These are phyloP conservation scores for Anorthoa munda DNA, from an alignment of 2,888 invertebrate genomes.

Conservation along the genomic window DNA sequence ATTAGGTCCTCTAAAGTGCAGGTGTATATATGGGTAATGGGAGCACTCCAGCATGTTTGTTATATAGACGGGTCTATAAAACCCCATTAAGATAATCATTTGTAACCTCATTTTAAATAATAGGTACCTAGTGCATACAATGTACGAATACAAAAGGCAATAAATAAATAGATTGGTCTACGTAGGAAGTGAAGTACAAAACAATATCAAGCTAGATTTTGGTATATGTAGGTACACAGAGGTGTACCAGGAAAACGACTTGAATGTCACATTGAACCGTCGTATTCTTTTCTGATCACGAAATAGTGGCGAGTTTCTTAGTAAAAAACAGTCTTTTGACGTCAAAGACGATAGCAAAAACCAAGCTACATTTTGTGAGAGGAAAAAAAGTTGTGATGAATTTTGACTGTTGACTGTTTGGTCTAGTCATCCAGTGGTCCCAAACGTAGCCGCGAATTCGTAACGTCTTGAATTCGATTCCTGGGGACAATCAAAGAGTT, in stretches of 20 bases:
- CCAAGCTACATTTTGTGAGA: not conserved
- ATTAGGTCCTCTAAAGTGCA: no score
- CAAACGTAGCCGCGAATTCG: no score
- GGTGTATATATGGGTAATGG: no score
- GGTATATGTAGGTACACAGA: not conserved
- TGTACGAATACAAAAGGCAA: not conserved
- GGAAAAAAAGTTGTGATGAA: not conserved
- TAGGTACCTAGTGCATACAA: not conserved
- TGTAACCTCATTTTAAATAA: not conserved
- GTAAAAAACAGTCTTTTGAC: slow-evolving; percentile 18
- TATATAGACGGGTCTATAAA: no score
- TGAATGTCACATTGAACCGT: not conserved
- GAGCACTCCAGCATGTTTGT: no score
- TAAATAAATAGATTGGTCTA: not conserved
- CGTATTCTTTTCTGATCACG: slow-evolving; percentile 7
- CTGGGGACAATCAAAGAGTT: not conserved
- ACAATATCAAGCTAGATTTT: not conserved
- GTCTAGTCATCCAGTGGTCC: no score
- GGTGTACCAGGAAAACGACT: slow-evolving; percentile 28
- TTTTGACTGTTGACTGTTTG: not conserved
- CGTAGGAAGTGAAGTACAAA: no score
- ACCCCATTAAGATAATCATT: not conserved
- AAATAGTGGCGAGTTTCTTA: slow-evolving; percentile 11
- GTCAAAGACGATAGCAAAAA: slow-evolving; percentile 13
- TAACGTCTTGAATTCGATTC: not conserved